phyloP scores from a whole-genome alignment of 1,140 invertebrate genomes.

The Drosophila watanabei region DNA sequence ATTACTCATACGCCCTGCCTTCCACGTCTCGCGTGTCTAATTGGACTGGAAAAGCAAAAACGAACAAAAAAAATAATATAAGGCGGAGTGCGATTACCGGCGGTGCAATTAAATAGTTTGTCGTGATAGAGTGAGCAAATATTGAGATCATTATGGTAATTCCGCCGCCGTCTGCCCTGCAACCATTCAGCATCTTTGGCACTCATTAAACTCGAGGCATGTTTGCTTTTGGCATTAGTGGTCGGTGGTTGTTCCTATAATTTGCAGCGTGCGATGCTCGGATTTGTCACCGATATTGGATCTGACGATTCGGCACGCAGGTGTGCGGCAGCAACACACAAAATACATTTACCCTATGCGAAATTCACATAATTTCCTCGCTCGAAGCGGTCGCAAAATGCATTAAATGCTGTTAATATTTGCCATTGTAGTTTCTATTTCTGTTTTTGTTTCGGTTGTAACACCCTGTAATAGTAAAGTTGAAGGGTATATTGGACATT shows the following conservation, averaged over 20 bases:
- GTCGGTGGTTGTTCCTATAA: slow-evolving; percentile 1
- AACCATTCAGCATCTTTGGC: slow-evolving; percentile 63
- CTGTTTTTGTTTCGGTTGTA: slow-evolving; percentile 21
- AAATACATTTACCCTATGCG: slow-evolving; percentile 38
- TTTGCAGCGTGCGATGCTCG: slow-evolving; percentile 11
- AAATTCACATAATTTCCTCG: slow-evolving; percentile 76
- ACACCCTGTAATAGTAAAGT: slow-evolving; percentile 31
- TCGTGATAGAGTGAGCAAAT: slow-evolving; percentile 83
- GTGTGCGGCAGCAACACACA: slow-evolving; percentile 59
- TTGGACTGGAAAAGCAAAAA: slow-evolving; percentile 50
- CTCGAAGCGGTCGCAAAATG: slow-evolving; percentile 74
- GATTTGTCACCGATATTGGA: slow-evolving; percentile 68
- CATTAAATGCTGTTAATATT: slow-evolving; percentile 66
- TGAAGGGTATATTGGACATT: neutral
- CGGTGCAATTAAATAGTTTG: slow-evolving; percentile 69
- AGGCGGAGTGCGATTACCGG: slow-evolving; percentile 22
- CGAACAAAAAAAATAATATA: slow-evolving; percentile 4
- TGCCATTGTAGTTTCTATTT: slow-evolving; percentile 19
- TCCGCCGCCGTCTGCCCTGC: slow-evolving; percentile 44
- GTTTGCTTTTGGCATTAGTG: slow-evolving; percentile 16
- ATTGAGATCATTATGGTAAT: slow-evolving; percentile 84
- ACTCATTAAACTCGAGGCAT: slow-evolving; percentile 75
- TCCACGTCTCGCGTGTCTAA: slow-evolving; percentile 76
- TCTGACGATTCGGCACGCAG: slow-evolving; percentile 71
- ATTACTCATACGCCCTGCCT: slow-evolving; percentile 81